phyloP scores from a whole-genome alignment of 2,113 vertebrate species.

The Hippocampus guttulatus region DNA sequence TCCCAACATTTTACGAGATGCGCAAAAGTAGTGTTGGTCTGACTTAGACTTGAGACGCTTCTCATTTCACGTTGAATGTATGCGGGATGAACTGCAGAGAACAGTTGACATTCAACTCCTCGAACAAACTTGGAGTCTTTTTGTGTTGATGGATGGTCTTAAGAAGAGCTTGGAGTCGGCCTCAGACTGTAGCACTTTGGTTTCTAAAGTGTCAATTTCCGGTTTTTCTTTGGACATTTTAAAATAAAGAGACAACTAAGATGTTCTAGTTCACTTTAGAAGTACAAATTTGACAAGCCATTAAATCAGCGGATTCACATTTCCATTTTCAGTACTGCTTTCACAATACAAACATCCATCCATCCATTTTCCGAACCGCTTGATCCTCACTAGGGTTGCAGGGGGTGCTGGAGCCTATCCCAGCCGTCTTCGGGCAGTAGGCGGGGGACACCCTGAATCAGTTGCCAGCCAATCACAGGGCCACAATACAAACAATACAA shows the following conservation, averaged over 20 bases:
- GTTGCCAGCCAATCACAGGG: too few species aligned
- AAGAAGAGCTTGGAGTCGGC: not conserved
- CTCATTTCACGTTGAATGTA: slow-evolving; percentile 21
- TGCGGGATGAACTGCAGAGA: slow-evolving; percentile 6
- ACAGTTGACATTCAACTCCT: not conserved
- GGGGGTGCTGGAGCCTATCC: too few species aligned
- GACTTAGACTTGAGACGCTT: slow-evolving; percentile 10
- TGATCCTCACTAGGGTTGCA: too few species aligned
- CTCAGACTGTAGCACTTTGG: not conserved
- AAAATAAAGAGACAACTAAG: not conserved
- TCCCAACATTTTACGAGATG: not conserved
- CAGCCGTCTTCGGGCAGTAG: too few species aligned
- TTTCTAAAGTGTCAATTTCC: slow-evolving; percentile 16
- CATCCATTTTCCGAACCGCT: too few species aligned
- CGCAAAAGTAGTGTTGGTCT: not conserved
- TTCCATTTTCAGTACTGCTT: not conserved
- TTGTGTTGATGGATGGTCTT: not conserved
- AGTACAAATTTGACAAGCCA: not conserved
- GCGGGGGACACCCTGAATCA: too few species aligned
- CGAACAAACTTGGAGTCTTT: slow-evolving; percentile 12
- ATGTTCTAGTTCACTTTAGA: not conserved
- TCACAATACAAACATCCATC: not conserved
- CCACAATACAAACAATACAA: too few species aligned
- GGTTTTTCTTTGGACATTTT: not conserved
- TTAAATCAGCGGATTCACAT: too few species aligned